Percentiles rank a stretch among this genome's conserved stretches.
These are phyloP conservation scores for Volucella zonaria DNA, from an alignment of 2,888 invertebrate genomes.

Conservation along the genomic window DNA sequence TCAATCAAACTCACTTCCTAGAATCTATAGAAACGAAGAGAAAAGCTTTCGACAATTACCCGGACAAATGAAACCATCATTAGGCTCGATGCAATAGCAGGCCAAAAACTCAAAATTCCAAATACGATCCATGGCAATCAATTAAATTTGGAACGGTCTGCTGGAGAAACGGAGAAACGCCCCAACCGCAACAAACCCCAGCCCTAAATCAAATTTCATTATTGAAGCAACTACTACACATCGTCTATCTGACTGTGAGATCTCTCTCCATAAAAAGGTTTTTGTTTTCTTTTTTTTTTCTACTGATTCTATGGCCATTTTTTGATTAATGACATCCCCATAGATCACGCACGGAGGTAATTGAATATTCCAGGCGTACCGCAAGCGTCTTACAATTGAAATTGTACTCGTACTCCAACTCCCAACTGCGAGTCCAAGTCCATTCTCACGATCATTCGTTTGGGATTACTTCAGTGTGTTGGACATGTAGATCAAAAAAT, in stretches of 20 bases:
- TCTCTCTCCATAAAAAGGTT: conserved; percentile 6
- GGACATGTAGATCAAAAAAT: conserved; percentile 54
- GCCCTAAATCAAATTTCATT: conserved; percentile 69
- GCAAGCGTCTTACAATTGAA: conserved; percentile 51
- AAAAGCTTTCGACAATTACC: conserved; percentile 62
- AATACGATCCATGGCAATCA: conserved; percentile 59
- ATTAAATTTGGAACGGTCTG: conserved; percentile 66
- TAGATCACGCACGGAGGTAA: conserved; percentile 67
- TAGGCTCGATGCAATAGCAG: conserved; percentile 53
- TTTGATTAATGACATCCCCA: conserved; percentile 70
- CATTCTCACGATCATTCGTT: conserved; percentile 58
- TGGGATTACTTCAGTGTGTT: conserved; percentile 12
- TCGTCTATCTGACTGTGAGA: conserved; percentile 40
- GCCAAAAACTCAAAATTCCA: conserved; percentile 26
- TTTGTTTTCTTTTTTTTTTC: conserved; percentile 6
- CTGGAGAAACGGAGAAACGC: background rate
- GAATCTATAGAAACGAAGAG: conserved; percentile 29
- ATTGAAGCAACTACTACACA: conserved; percentile 52
- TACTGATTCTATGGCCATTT: conserved; percentile 1
- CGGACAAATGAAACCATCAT: conserved; percentile 67
- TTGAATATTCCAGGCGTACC: conserved; percentile 69
- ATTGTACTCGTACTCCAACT: background rate
- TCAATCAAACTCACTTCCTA: conserved; percentile 55
- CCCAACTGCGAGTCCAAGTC: too few species aligned
- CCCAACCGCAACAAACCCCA: conserved; percentile 7